These are phyloP conservation scores for Chionomys nivalis DNA, from an alignment of 2,113 vertebrate genomes.

Conservation along the genomic window DNA sequence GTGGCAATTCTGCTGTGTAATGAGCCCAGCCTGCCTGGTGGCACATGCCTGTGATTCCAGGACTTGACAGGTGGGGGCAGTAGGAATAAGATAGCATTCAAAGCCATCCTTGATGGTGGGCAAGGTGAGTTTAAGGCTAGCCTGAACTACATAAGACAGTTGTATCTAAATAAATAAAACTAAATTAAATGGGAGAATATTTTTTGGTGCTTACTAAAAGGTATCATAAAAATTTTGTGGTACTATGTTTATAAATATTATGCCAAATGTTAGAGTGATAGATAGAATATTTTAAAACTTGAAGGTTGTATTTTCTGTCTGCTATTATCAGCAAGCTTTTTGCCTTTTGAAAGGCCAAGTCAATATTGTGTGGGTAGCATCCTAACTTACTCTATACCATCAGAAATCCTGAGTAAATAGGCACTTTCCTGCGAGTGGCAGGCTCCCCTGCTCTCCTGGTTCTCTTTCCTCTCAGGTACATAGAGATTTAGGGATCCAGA, in stretches of 20 bases:
- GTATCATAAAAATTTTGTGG: constrained; percentile 17
- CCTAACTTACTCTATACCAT: background rate
- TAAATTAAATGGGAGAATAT: background rate
- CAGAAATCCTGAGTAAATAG: background rate
- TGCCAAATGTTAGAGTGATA: background rate
- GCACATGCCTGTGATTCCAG: background rate
- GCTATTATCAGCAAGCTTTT: background rate
- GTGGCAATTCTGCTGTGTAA: background rate
- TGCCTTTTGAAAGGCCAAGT: constrained; percentile 38
- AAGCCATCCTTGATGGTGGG: background rate
- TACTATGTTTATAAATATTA: constrained; percentile 44
- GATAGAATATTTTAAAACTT: constrained; percentile 44
- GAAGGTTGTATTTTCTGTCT: background rate
- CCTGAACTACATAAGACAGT: background rate
- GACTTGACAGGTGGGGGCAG: no score
- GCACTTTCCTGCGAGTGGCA: background rate
- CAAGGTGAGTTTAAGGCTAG: background rate
- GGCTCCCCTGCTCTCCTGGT: background rate
- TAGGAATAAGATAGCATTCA: background rate
- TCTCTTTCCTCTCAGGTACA: background rate
- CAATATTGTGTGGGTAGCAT: background rate
- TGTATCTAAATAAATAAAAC: background rate
- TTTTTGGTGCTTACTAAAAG: constrained; percentile 14
- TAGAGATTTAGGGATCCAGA: constrained; percentile 23
- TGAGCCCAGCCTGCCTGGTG: background rate